Conservation (phyloP, 1,140 invertebrate genomes). For the Antheraea mylitta region DNA sequence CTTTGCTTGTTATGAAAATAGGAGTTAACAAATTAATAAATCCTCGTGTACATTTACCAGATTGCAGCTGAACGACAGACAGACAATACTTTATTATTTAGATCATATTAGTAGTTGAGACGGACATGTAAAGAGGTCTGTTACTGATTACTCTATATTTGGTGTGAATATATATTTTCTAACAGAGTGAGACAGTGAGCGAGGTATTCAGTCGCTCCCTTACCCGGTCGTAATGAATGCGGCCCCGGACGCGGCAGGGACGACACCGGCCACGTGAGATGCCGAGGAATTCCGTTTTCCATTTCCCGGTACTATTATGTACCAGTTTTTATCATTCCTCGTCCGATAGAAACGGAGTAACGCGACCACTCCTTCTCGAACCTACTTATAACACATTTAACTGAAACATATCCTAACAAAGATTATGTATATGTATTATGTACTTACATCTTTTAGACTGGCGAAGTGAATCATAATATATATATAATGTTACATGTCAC, state of each 20-base stretch:
- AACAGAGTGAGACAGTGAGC: background rate
- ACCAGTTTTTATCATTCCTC: background rate
- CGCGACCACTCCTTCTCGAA: background rate
- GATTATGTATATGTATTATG: too few species aligned
- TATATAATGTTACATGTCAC: too few species aligned
- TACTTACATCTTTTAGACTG: too few species aligned
- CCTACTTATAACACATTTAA: background rate
- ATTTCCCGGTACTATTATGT: background rate
- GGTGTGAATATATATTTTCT: constrained; percentile 1
- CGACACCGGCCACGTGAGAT: background rate
- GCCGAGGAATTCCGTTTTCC: background rate
- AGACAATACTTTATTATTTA: too few species aligned
- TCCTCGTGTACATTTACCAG: too few species aligned
- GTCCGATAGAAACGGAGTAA: background rate
- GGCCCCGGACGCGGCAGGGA: too few species aligned
- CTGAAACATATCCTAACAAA: background rate
- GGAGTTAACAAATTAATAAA: too few species aligned
- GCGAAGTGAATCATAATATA: too few species aligned
- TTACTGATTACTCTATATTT: background rate
- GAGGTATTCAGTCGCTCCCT: background rate
- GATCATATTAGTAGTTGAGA: background rate
- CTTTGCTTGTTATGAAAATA: too few species aligned
- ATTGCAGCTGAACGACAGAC: too few species aligned
- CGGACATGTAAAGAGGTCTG: background rate
- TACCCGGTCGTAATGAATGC: too few species aligned